These are phyloP conservation scores for Coelopa frigida DNA, from an alignment of 1,140 invertebrate genomes.

Conservation along the genomic window DNA sequence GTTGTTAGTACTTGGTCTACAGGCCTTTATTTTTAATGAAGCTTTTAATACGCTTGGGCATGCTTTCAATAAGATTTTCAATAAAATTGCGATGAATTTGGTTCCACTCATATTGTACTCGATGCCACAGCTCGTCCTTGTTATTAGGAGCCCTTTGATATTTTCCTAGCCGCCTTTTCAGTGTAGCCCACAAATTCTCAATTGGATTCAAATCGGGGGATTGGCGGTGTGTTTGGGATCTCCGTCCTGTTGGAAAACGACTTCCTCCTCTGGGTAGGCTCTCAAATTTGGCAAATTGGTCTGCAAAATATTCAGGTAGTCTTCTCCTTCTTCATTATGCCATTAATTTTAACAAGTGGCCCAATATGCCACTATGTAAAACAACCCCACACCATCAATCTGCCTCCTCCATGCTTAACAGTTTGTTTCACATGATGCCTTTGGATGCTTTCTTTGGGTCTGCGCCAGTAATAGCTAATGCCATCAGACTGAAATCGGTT, in stretches of 20 bases:
- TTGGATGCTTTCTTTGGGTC: conserved; percentile 4
- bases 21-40: not conserved
- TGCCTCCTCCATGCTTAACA: conserved; percentile 4
- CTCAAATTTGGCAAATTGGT: conserved; percentile 1
- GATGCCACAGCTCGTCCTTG: not conserved
- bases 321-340: conserved; percentile 2
- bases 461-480: not conserved
- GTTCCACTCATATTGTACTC: too few species aligned
- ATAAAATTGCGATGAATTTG: too few species aligned
- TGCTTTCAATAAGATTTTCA: too few species aligned
- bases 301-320: not conserved
- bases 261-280: not conserved
- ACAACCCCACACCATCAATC: conserved; percentile 8
- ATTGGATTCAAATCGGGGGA: conserved; percentile 7
- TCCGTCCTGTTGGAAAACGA: conserved; percentile 1
- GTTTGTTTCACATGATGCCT: conserved; percentile 1
- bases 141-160: conserved; percentile 1
- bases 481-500: conserved; percentile 12
- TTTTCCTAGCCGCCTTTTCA: conserved; percentile 2
- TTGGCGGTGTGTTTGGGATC: not conserved
- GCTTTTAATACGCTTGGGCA: not conserved
- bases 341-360: not conserved
- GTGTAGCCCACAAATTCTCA: conserved; percentile 5
- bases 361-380: conserved; percentile 1
- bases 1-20: too few species aligned